Percentiles rank a stretch among this genome's conserved stretches.
Evolutionary conservation across 2,113 vertebrate species (phyloP).

Genomic region (Eudyptes chrysolophus): DNA sequence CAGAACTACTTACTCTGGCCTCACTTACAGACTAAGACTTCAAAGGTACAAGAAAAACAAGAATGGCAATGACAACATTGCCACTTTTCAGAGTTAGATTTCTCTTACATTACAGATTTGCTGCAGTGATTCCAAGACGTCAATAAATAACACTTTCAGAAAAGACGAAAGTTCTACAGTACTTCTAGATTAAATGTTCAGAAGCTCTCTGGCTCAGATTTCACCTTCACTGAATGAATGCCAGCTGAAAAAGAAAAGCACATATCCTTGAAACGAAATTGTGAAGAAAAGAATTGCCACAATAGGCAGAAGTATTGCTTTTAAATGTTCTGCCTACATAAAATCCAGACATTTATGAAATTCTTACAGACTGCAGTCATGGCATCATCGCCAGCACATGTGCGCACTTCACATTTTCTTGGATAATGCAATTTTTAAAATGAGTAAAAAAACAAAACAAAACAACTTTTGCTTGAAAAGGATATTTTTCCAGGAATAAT

Average conservation of each 20-base stretch:
- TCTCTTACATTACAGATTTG: background rate
- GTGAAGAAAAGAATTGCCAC: background rate
- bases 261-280: background rate
- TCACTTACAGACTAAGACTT: background rate
- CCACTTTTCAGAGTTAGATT: background rate
- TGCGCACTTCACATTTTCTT: background rate
- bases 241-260: background rate
- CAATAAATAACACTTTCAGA: background rate
- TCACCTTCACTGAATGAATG: background rate
- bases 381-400: background rate
- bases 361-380: background rate
- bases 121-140: background rate
- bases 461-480: background rate
- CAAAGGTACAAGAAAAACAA: background rate
- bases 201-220: background rate
- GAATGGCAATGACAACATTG: background rate
- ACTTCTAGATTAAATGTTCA: background rate
- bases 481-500: background rate
- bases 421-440: background rate
- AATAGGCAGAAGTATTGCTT: background rate
- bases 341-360: background rate
- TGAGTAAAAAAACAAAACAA: background rate
- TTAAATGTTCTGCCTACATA: background rate
- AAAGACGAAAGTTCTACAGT: background rate
- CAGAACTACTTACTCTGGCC: background rate